Evolutionary conservation across 2,113 vertebrate species (phyloP), one percentile per base, ranked within the genome.

Genomic region (Delphinapterus leucas): DNA sequence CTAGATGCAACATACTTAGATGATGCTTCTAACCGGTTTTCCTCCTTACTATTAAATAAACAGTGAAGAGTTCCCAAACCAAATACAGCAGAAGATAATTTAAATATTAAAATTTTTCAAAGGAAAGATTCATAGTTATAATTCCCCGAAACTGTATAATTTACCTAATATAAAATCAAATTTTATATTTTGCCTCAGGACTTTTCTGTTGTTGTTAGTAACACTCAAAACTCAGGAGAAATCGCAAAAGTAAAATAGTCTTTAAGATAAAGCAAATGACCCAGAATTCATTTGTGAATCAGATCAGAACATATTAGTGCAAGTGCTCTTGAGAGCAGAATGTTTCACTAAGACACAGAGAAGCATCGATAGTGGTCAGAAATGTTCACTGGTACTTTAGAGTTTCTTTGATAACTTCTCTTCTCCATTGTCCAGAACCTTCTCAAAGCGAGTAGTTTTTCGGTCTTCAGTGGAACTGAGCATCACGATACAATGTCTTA

Each of bases 91-190:
- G 55, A 95, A 83, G 20, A 81, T 88, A 70, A 79, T 74, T 93
- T 73, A 81, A 88, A 91, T 88, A 85, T 83, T 95, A 86, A 91
- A 93, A 67, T 88, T 20, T 15, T 95, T 55, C 12, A 87, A 73
- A 73, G 60, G 63, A 85, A 92, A 60, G 38, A 26, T 83, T 92
- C 13, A 49, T 65, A 36, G 36, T 88, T 83, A 70, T n/a, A 71
- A 87, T 68, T 94, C 28, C 73, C 23, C 33, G 8, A 55, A 55
- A n/a, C 36, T 80, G 12, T 76, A 49, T 49, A 49, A 31, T 55
- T 80, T 90, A 74, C 53, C 36, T 89, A 41, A 82, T 79, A 58
- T 28, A 68, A 84, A 91, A 28, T 74, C 21, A 67, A 14, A 68
- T 84, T 90, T 84, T 94, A 17, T 85, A 23, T 12, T 85, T 88